A percentile compares a stretch with the other conserved stretches of the same genome.
These are phyloP conservation scores for Phymastichus coffea DNA, from an alignment of 1,140 invertebrate species.

Conservation along the genomic window DNA sequence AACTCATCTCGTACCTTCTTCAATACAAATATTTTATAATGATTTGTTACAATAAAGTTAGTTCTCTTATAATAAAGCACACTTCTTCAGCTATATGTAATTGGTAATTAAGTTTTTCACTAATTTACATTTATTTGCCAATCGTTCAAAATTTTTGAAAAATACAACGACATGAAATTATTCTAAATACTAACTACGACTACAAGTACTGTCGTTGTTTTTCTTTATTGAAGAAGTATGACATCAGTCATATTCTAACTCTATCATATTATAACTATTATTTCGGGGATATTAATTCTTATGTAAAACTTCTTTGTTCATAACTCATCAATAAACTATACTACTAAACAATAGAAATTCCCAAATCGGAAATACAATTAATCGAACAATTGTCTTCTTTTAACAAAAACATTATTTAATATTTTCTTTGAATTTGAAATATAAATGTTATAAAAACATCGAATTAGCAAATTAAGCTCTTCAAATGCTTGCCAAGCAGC, in stretches of 20 bases:
- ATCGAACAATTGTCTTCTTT: slow-evolving; percentile 16
- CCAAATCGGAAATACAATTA: slow-evolving; percentile 4
- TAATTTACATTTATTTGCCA: no score
- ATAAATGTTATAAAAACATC: not conserved
- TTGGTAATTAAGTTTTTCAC: no score
- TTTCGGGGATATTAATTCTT: not conserved
- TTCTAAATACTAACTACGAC: slow-evolving; percentile 9
- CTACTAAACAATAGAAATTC: not conserved
- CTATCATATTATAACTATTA: no score
- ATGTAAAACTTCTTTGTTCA: not conserved
- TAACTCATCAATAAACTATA: not conserved
- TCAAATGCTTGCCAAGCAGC: no score
- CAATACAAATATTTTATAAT: no score
- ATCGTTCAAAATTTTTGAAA: not conserved
- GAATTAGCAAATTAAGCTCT: slow-evolving; percentile 3
- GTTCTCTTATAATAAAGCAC: no score
- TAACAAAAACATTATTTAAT: not conserved
- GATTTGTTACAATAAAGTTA: no score
- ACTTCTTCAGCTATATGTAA: no score
- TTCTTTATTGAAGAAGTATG: no score
- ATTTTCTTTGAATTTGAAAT: not conserved
- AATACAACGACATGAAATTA: slow-evolving; percentile 10
- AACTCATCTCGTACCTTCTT: no score
- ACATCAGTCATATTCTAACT: no score
- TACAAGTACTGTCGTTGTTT: slow-evolving; percentile 5